Base-by-base conservation (phyloP, 1,140 invertebrate species). In the Drosophila fuyamai region DNA sequence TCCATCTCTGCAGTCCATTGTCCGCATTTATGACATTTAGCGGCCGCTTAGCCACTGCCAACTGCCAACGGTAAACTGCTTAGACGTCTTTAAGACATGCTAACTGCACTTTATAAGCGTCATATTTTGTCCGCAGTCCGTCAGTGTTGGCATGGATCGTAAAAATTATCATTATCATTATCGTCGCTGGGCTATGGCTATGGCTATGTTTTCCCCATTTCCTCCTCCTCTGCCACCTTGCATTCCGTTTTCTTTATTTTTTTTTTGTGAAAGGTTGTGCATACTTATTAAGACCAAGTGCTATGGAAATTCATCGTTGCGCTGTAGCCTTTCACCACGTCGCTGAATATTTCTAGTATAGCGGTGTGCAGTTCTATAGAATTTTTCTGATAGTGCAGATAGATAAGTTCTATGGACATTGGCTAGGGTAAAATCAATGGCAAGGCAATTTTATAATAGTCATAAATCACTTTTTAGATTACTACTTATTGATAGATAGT, bases 111-210 rank as follows among this genome's bases (percentile, higher is more conserved):
- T 83, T 85, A 80, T 76, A 75, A 54, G 76, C 80, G 41, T 80
- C 81, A 88, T 82, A 88, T 79, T 82, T 86, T 76, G 78, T 36
- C 27, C 38, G 18, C 5, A 27, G 54, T 67, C 66, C 60, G 70
- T 77, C 54, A 32, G 61, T 44, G 61, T 44, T 68, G 62, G 62
- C 58, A 73, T 80, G 75, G 63, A 81, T 86, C 84, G 65, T 83
- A 70, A 89, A 89, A 83, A 89, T 88, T 80, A 89, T 88, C 84
- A 86, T 86, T 79, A 86, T 88, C 76, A 85, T 85, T 79, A 85
- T 81, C 60, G 71, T 70, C 35, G 63, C 36, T 57, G 53, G 51
- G 48, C 23, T 47, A 36, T 62, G 18, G 48, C 23, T 47, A 36
- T 62, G 18, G n/a, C 57, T 36, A 35, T 14, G 36, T 57, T 51